Evolutionary conservation across 2,888 invertebrate genomes (phyloP).

Genomic region (Pristionchus mayeri): DNA sequence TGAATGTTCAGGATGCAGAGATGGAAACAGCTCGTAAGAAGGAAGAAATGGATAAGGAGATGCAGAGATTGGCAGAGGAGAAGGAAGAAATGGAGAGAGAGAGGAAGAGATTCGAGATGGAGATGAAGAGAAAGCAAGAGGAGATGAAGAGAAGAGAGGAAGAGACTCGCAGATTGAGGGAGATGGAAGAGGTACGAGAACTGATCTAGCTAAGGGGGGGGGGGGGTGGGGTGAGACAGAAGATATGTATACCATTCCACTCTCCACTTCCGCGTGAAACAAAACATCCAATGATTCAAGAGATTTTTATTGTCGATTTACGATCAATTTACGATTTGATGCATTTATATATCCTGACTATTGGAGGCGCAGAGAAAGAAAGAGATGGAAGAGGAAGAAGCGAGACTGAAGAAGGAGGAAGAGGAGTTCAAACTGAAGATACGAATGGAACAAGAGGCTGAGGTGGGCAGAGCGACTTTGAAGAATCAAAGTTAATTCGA

Average conservation of each 20-base stretch:
- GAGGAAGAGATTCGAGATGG: neutral
- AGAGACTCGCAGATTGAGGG: constrained; percentile 9
- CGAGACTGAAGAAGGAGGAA: constrained; percentile 39
- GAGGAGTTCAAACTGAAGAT: constrained; percentile 38
- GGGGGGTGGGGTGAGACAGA: neutral
- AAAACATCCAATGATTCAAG: no score
- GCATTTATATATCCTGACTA: neutral
- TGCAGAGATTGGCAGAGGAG: neutral
- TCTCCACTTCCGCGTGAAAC: neutral
- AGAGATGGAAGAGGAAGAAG: constrained; percentile 37
- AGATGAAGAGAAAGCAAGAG: constrained; percentile 31
- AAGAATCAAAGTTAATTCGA: no score
- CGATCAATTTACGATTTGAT: constrained; percentile 3
- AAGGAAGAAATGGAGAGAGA: constrained; percentile 21
- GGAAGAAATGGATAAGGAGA: neutral
- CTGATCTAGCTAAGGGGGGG: no score
- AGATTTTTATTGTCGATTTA: neutral
- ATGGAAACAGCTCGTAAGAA: constrained; percentile 32
- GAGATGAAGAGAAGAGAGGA: constrained; percentile 41
- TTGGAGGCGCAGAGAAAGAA: constrained; percentile 18
- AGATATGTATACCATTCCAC: neutral
- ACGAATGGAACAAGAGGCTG: constrained; percentile 40
- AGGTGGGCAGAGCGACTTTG: no score
- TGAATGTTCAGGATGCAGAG: neutral
- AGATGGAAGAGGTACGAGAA: constrained; percentile 26